phyloP scores from a whole-genome alignment of 1,140 invertebrate genomes.

The Marisa cornuarietis region DNA sequence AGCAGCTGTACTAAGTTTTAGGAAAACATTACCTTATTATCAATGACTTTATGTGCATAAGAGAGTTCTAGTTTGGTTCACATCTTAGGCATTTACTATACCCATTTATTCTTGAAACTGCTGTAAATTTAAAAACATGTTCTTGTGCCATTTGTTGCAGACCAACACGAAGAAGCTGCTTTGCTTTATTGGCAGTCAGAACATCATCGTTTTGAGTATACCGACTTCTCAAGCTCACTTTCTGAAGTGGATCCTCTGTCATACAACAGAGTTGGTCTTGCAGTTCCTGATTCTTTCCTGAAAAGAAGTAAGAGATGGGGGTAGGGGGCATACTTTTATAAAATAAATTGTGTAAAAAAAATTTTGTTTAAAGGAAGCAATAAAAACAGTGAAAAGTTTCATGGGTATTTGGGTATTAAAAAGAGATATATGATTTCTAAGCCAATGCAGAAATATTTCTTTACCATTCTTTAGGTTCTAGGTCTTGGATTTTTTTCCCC shows the following conservation, averaged over 20 bases:
- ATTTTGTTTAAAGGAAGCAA: background rate
- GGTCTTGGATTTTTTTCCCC: too few relatives aligned
- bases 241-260: conserved; percentile 57
- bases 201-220: conserved; percentile 59
- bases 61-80: too few relatives aligned
- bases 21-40: too few relatives aligned
- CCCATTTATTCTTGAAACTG: too few relatives aligned
- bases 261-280: conserved; percentile 59
- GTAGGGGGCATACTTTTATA: background rate
- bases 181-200: conserved; percentile 60
- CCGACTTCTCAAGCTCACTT: conserved; percentile 48
- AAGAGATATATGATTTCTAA: background rate
- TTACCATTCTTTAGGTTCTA: background rate
- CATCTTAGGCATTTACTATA: too few relatives aligned
- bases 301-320: conserved; percentile 52
- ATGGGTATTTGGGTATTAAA: background rate
- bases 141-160: too few relatives aligned
- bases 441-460: background rate
- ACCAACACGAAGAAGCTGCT: too few relatives aligned
- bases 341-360: background rate
- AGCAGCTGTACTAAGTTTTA: too few relatives aligned
- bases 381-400: background rate
- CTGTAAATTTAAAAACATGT: too few relatives aligned
- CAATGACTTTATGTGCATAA: too few relatives aligned
- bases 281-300: conserved; percentile 61